A percentile compares a stretch with the other conserved stretches of the same genome.
Evolutionary conservation across 2,797 vertebrate genomes (phyloP).

Genomic region (Trachops cirrhosus): DNA sequence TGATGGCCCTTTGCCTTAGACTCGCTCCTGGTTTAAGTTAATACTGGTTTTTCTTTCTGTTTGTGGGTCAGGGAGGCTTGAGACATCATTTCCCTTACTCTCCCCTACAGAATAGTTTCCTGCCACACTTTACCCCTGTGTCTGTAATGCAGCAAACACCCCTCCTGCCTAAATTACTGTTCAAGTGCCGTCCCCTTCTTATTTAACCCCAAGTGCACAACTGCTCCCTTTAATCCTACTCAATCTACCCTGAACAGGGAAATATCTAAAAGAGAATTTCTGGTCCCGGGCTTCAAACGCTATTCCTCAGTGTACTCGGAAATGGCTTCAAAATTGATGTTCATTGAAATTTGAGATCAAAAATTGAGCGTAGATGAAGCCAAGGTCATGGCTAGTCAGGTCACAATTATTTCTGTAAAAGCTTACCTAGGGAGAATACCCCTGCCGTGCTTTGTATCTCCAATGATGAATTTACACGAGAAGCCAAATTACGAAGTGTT

Average conservation of each 20-base stretch:
- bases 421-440: slow-evolving; percentile 39
- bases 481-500: slow-evolving; percentile 50
- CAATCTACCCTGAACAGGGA: slow-evolving; percentile 25
- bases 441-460: slow-evolving; percentile 53
- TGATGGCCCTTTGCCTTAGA: slow-evolving; percentile 30
- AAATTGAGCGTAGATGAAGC: slow-evolving; percentile 62
- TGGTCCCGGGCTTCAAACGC: slow-evolving; percentile 60
- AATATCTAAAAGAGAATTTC: slow-evolving; percentile 65
- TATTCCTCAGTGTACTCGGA: slow-evolving; percentile 50
- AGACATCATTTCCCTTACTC: slow-evolving; percentile 62
- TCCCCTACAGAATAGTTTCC: slow-evolving; percentile 34
- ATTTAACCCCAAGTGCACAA: slow-evolving; percentile 73
- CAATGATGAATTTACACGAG: slow-evolving; percentile 59
- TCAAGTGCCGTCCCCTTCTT: slow-evolving; percentile 68
- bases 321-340: slow-evolving; percentile 67
- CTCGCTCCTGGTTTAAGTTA: slow-evolving; percentile 32
- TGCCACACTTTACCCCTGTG: slow-evolving; percentile 48
- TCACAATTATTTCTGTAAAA: slow-evolving; percentile 70
- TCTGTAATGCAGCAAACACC: slow-evolving; percentile 44
- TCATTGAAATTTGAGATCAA: slow-evolving; percentile 68
- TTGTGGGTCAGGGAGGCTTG: slow-evolving; percentile 58
- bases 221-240: slow-evolving; percentile 67
- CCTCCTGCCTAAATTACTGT: slow-evolving; percentile 66
- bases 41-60: slow-evolving; percentile 50
- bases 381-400: slow-evolving; percentile 64